Conservation (phyloP, 2,113 vertebrate species). For the Casuarius casuarius region DNA sequence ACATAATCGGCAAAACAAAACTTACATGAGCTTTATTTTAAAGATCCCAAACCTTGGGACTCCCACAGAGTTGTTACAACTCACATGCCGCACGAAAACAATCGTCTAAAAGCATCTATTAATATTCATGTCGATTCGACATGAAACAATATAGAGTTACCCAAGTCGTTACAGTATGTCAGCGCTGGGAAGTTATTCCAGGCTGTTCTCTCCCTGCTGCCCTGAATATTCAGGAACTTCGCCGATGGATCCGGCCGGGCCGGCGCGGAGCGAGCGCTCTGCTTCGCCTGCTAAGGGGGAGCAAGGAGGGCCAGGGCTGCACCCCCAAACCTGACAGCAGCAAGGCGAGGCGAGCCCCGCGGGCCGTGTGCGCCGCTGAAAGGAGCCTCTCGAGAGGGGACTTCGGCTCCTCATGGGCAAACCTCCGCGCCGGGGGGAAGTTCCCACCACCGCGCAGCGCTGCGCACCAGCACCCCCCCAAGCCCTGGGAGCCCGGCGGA, state of each 20-base stretch:
- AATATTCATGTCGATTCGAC: constrained; percentile 40
- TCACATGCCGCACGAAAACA: not conserved
- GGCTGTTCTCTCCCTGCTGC: constrained; percentile 31
- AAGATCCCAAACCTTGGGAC: not conserved
- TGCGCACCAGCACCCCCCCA: not conserved
- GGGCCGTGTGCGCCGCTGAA: too few relatives aligned
- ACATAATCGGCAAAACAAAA: not conserved
- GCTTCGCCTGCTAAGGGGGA: not conserved
- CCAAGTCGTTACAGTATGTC: constrained; percentile 28
- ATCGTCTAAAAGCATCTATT: constrained; percentile 20
- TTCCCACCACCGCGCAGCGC: not conserved
- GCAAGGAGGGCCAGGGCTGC: too few relatives aligned
- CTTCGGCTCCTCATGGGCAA: too few relatives aligned
- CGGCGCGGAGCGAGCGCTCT: not conserved
- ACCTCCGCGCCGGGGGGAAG: too few relatives aligned
- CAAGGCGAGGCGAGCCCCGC: too few relatives aligned
- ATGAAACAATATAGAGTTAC: constrained; percentile 15
- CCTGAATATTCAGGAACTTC: constrained; percentile 43
- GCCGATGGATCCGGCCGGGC: not conserved
- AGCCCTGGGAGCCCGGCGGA: not conserved
- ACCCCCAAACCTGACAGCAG: too few relatives aligned
- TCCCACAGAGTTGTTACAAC: not conserved
- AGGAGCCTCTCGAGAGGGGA: too few relatives aligned
- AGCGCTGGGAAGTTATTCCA: constrained; percentile 45
- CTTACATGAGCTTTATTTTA: constrained; percentile 40